These are phyloP conservation scores for Rhabdomys dilectus DNA, from an alignment of 2,113 vertebrate species.

Conservation along the genomic window DNA sequence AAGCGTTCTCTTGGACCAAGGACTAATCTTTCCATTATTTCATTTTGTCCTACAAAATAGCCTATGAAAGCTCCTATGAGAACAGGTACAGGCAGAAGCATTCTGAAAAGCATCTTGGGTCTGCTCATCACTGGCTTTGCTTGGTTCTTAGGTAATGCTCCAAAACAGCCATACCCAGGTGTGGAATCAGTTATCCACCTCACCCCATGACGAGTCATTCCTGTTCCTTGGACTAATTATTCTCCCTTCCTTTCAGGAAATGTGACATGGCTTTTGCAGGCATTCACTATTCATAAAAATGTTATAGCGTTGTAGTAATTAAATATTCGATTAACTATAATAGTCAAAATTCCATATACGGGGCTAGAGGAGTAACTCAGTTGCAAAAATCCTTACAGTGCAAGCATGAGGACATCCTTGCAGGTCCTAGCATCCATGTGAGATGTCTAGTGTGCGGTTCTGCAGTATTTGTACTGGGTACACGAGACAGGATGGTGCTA, in stretches of 20 bases:
- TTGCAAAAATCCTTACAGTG: not conserved
- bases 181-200: not conserved
- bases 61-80: not conserved
- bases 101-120: not conserved
- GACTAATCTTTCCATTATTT: not conserved
- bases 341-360: not conserved
- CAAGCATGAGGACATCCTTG: not conserved
- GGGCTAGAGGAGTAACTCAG: not conserved
- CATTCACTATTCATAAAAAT: not conserved
- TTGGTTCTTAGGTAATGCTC: not conserved
- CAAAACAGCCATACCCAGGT: fast-evolving
- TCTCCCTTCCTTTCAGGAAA: not conserved
- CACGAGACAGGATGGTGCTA: not conserved
- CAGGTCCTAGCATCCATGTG: not conserved
- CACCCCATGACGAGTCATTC: not conserved
- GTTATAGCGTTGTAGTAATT: not conserved
- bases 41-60: not conserved
- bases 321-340: not conserved
- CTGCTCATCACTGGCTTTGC: not conserved
- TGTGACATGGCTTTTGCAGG: not conserved
- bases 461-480: not conserved
- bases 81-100: not conserved
- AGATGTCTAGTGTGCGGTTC: no score
- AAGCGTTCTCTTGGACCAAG: constrained; percentile 36
- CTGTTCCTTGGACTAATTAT: not conserved